These are phyloP conservation scores for Erebia aethiops DNA, from an alignment of 2,888 invertebrate species.

Conservation along the genomic window DNA sequence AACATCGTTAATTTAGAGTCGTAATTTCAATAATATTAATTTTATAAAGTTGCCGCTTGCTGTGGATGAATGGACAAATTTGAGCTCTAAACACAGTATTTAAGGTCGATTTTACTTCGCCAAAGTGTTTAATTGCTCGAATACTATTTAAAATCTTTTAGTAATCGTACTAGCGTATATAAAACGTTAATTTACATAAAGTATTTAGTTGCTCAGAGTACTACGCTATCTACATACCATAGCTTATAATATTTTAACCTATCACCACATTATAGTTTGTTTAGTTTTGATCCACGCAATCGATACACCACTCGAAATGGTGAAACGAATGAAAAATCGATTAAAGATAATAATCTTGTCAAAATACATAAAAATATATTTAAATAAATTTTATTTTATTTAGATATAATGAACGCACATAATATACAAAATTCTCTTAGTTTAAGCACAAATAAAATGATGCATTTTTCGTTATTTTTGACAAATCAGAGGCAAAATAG, in stretches of 20 bases:
- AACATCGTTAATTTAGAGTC: no score
- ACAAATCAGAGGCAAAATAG: background rate
- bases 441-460: background rate
- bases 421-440: background rate
- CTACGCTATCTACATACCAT: constrained; percentile 9
- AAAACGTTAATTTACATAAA: constrained; percentile 21
- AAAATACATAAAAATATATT: constrained; percentile 2
- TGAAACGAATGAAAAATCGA: constrained; percentile 3
- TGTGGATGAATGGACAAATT: no score
- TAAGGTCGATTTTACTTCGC: no score
- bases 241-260: constrained; percentile 33
- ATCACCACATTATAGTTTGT: constrained; percentile 34
- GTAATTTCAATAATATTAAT: no score
- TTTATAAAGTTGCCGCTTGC: no score
- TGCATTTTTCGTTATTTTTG: background rate
- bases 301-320: constrained; percentile 27
- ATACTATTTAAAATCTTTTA: no score
- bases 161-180: background rate
- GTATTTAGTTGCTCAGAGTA: constrained; percentile 1
- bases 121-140: no score
- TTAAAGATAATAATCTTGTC: background rate
- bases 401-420: background rate
- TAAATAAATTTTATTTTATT: background rate
- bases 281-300: constrained; percentile 14
- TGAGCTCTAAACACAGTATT: no score